Base-by-base conservation (phyloP, 2,888 invertebrate species). In the Zonitis immaculata region DNA sequence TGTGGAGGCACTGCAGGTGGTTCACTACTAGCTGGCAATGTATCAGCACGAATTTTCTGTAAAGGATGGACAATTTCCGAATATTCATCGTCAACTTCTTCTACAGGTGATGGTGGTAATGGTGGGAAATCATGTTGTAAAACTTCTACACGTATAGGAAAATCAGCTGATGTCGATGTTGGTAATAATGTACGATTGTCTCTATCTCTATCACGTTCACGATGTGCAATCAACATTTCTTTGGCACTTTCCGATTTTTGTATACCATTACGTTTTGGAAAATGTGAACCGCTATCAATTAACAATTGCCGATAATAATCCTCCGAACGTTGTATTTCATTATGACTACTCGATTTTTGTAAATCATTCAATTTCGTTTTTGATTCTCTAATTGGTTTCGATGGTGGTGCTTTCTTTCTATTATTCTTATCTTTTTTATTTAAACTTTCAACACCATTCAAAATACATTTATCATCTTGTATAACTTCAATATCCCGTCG, bases 31-130 rank as follows among this genome's bases (percentile, higher is more conserved):
- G 79, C 79, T 12, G 82, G 82, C 62, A 82, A 71, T 8, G 82
- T 81, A 54, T 81, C 84, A 39, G 81, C 78, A 73, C 79, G 77
- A 27, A 63, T 63, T 70, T 79, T 81, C 42, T 65, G 62, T 52
- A 78, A 79, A 4, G 80, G 78, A 59, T 76, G 76, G 69, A 83
- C 73, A 54, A 84, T 82, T 77, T 88, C 88, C 25, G 86, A 84
- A 66, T 87, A 87, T 66, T 88, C 88, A 64, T 88, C 86, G 65
- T 86, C 84, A 54, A 86, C 86, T 75, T 89, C 90, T 73, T 88
- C 88, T 8, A 88, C 88, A 0, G 91, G 91, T 0, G 91, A 90
- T 1, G 91, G 91, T 7, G 91, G 91, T 54, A 91, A 76, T 30
- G 89, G 89, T 16, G 89, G 89, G 69, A 90, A 86, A 63, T 82